Evolutionary conservation across 1,140 invertebrate species (phyloP).

Genomic region (Trichogramma pretiosum): DNA sequence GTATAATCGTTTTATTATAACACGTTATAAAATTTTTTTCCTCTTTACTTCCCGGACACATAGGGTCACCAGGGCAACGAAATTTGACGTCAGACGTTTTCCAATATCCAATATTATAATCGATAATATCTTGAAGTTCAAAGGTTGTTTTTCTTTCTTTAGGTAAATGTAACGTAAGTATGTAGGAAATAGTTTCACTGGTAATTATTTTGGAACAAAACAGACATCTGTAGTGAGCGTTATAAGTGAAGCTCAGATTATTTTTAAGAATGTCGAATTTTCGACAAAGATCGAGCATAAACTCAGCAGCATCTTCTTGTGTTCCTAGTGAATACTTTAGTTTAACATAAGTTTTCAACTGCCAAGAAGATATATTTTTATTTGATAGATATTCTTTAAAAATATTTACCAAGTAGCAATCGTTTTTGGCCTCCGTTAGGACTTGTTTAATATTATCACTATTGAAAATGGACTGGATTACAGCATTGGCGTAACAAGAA

Average conservation of each 20-base stretch:
- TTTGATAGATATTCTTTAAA: neutral
- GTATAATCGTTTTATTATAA: too few relatives aligned
- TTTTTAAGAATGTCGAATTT: neutral
- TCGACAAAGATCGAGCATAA: slow-evolving; percentile 26
- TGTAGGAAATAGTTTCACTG: too few relatives aligned
- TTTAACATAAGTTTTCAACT: neutral
- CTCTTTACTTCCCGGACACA: neutral
- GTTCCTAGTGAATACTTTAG: neutral
- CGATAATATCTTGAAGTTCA: neutral
- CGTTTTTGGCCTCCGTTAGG: neutral
- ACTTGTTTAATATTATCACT: neutral
- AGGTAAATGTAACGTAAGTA: neutral
- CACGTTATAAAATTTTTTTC: too few relatives aligned
- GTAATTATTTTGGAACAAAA: too few relatives aligned
- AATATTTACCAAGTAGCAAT: neutral
- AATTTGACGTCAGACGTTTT: neutral
- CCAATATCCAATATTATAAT: neutral
- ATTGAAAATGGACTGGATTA: slow-evolving; percentile 18
- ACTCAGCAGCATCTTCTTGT: slow-evolving; percentile 21
- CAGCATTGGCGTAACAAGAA: slow-evolving; percentile 21
- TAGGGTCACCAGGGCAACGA: neutral
- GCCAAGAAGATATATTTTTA: neutral
- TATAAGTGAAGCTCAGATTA: too few relatives aligned
- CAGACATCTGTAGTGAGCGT: too few relatives aligned
- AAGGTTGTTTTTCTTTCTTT: neutral